Conservation (phyloP, 2,113 vertebrate species). For the Ophiodon elongatus region DNA sequence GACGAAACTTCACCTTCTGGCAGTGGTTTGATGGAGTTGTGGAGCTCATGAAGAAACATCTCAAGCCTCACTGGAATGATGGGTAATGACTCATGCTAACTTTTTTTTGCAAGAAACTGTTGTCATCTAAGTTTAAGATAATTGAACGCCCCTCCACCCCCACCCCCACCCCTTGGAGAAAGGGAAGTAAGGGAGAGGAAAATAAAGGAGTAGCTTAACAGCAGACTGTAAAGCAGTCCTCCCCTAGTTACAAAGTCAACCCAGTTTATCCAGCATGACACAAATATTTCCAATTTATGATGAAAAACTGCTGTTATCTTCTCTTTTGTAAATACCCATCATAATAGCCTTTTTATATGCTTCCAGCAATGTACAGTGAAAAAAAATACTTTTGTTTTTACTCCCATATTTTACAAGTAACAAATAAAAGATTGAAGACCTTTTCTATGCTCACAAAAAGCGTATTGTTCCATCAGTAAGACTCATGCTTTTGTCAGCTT, state of each 20-base stretch:
- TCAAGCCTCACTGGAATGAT: conserved; percentile 97
- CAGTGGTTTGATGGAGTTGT: conserved; percentile 99
- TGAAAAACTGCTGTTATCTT: neutral
- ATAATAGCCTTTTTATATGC: no score
- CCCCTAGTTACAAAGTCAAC: neutral
- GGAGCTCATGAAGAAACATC: conserved; percentile 96
- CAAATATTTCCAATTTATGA: no score
- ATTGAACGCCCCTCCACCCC: no score
- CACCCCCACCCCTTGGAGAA: no score
- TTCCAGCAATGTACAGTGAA: no score
- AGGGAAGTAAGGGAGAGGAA: neutral
- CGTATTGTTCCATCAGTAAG: neutral
- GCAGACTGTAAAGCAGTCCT: neutral
- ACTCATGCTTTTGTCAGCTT: neutral
- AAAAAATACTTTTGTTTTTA: no score
- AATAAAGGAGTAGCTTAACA: neutral
- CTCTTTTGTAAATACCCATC: neutral
- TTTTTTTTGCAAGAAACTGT: neutral
- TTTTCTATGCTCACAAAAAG: neutral
- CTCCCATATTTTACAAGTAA: neutral
- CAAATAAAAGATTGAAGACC: neutral
- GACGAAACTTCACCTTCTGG: conserved; percentile 98
- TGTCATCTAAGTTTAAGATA: neutral
- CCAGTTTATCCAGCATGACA: no score
- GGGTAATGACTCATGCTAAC: conserved; percentile 83